Base-by-base conservation (phyloP, 2,797 vertebrate species). In the Gallinago solitaria region DNA sequence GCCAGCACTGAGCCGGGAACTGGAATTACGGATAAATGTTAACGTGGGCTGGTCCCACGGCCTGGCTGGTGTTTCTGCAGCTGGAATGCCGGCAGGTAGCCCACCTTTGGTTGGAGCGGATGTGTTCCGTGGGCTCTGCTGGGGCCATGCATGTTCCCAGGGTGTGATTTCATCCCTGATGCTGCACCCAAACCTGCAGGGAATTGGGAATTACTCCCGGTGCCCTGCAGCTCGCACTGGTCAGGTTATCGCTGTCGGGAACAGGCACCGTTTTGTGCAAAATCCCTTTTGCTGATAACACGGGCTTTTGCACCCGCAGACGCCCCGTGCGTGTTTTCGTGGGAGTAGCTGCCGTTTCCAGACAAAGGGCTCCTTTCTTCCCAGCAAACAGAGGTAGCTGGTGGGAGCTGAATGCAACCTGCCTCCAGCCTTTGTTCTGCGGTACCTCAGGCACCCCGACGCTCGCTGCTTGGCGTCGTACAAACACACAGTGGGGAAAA, bases 291-390 rank as follows among this genome's bases (percentile, higher is more conserved):
- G 48, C 5, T 3, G 0, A 0, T 24, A 11, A 21, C 5, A 0
- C 0, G 5, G 63, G 64, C 16, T 3, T 53, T 53, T 81, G 84
- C 61, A 41, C 14, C 0, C 1, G 0, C 51, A 12, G 79, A 48
- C 13, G 9, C 53, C 70, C 70, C 2, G 2, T 2, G 75, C 9
- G 0, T 37, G 86, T 6, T 78, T 81, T 43, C 43, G 45, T 57
- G 80, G 65, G n/a, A 81, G 74, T 76, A 76, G 56, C 76, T 75
- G 69, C 79, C 84, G 77, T 33, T 93, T 59, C 92, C 92, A 90
- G 79, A 96, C 95, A 97, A 96, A 96, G 86, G 61, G 74, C 85
- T 96, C 83, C 86, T 93, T 95, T 96, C 88, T 94, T 92, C 89
- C 80, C 80, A 63, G 92, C 80, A 53, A 60, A 45, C 45, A n/a